phyloP scores from a whole-genome alignment of 2,797 vertebrate genomes.

The Brotula barbata region DNA sequence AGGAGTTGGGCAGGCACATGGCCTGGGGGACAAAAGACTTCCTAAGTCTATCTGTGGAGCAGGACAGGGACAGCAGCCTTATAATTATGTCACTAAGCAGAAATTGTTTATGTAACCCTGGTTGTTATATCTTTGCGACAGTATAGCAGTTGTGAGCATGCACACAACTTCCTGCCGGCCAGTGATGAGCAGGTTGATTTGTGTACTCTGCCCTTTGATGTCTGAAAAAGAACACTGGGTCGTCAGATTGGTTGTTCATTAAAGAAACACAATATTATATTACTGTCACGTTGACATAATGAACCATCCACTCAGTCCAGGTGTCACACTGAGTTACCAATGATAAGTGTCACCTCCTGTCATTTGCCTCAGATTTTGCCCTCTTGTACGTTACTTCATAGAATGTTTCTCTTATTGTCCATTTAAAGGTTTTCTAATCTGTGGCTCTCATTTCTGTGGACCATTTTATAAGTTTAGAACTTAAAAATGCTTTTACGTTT shows the following conservation, averaged over 20 bases:
- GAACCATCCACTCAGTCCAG: neutral
- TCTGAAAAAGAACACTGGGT: constrained; percentile 4
- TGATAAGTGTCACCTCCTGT: neutral
- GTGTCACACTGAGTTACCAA: neutral
- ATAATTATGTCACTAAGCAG: too few relatives aligned
- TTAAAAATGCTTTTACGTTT: too few relatives aligned
- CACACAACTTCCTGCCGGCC: constrained; percentile 1
- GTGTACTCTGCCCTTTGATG: neutral
- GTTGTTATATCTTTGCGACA: neutral
- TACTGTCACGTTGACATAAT: neutral
- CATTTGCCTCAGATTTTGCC: neutral
- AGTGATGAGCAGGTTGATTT: constrained; percentile 11
- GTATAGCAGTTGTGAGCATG: neutral
- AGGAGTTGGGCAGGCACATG: too few relatives aligned
- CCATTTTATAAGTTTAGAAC: too few relatives aligned
- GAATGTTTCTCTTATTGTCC: neutral
- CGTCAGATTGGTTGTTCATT: constrained; percentile 14
- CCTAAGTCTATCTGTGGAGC: too few relatives aligned
- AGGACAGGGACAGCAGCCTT: too few relatives aligned
- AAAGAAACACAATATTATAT: constrained; percentile 1
- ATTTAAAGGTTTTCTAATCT: neutral
- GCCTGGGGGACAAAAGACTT: too few relatives aligned
- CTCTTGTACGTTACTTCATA: neutral
- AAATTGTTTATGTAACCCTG: too few relatives aligned
- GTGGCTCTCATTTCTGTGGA: too few relatives aligned